Base-by-base conservation (phyloP, 2,888 invertebrate genomes). In the Hyalella azteca region DNA sequence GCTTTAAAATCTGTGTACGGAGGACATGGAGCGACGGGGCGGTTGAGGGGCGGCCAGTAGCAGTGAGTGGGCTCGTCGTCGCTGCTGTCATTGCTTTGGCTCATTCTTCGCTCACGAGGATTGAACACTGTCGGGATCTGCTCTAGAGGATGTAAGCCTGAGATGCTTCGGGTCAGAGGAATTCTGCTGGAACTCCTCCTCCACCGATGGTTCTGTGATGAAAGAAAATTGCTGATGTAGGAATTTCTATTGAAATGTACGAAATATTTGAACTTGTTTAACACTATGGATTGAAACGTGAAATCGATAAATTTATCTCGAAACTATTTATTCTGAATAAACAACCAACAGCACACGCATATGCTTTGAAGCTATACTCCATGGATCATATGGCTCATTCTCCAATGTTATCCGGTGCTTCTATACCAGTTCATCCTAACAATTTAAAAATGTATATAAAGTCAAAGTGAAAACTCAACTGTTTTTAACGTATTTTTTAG, bases 41-140 rank as follows among this genome's bases (percentile, higher is more conserved):
- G 75, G 40, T n/a, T 45, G 26, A 75, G 26, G n/a, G 75, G 75
- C 5, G 75, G 75, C 75, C 75, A 75, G 29, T 75, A 75, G 19
- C 75, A 75, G 29, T 75, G 75, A 5, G 75, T 75, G 19, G 41
- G 75, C 36, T 75, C 75, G 4, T 75, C 75, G 45, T 75, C 75
- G n/a, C 75, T 75, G 41, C 75, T 45, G 26, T 75, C 75, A 29
- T 36, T 39, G 45, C 36, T 75, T 40, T 41, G 26, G 75, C 41
- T 45, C 75, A 75, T 75, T 39, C 75, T 75, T 39, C 75, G 40
- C 29, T 75, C 75, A n/a, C 45, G 40, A 19, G 75, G 75, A 45
- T 75, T 75, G 75, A 75, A 75, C 26, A 75, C 75, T 4, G 75
- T 75, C 4, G 75, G 75, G 26, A 75, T 75, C 36, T 59, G 59